Base-by-base conservation (phyloP, 2,113 vertebrate species). In the Nothoprocta pentlandii region DNA sequence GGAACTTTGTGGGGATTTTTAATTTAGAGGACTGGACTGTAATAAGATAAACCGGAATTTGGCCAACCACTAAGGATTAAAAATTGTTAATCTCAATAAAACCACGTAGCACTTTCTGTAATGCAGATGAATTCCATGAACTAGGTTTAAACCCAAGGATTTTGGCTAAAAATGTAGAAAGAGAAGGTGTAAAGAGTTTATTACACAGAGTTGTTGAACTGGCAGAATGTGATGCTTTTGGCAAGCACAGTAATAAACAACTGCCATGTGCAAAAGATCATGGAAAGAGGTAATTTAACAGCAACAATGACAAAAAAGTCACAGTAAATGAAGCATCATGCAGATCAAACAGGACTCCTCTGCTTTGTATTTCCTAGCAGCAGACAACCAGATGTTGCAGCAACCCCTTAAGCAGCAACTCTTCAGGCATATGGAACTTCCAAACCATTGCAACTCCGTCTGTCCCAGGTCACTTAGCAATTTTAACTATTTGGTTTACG, bases 31-130 rank as follows among this genome's bases (percentile, higher is more conserved):
- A 86, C 74, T 0, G 77, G 44, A 86, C 77, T 0, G 2, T 26
- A 90, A 68, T 77, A 92, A 89, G 8, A 69, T 67, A 78, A 87
- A 83, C 51, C 80, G 71, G 71, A 94, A 78, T 64, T 68, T 74
- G 10, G 53, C 90, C 82, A 95, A 22, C 19, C 12, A 39, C 12
- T 79, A 61, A 34, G 46, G 64, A 85, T 90, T 78, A 94, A 80
- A 58, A 62, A 19, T 9, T 12, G 70, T 71, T 87, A 62, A 82
- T 85, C 81, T 91, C 70, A 67, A 69, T 76, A 63, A 74, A 85
- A 34, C 70, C 51, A 42, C 25, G 32, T 2, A 67, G 56, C 59
- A 61, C 51, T 80, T 91, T 85, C 16, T 64, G 56, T 85, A 91
- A 90, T 75, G 61, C 79, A 87, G 64, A 20, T 68, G 79, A 83